Evolutionary conservation across 1,140 invertebrate species (phyloP), one percentile per base, ranked within the genome.

Genomic region (Andrena cerasifolii): DNA sequence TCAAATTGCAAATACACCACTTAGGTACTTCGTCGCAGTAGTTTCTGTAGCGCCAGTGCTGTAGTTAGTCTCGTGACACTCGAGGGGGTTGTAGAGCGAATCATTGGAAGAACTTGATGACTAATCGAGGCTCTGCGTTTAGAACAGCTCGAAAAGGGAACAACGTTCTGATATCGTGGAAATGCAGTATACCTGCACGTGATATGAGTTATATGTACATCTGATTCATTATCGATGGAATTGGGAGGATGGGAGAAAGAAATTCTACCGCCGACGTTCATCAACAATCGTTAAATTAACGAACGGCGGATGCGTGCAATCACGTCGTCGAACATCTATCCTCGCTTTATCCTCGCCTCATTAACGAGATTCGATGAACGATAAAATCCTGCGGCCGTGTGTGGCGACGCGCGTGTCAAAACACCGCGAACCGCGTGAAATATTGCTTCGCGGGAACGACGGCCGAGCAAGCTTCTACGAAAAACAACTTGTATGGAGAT

Each of bases 291-390:
- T 76, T 54, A 68, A 81, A 70, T 71, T 53, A 36, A 56, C 28
- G 14, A 54, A 5, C 51, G 18, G 58, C 12, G 51, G 2, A 2
- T 5, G 28, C 12, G 59, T 54, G 66, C 67, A 53, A 66, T 67
- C 63, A 33, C 53, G 36, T 70, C 26, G 16, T 70, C 45, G 12
- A 67, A 53, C 18, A 2, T 21, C n/a, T 31, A 70, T 28, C 54
- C 12, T 12, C n/a, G 31, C 40, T 77, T 77, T 54, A 47, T 65
- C 33, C 24, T 58, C 8, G 33, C 16, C 47, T 78, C 61, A 62
- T 83, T 83, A 78, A 78, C 53, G 26, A 43, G 14, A 71, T 66
- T 56, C 51, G 61, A 77, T 51, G 2, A 71, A 16, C 58, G 33
- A 62, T 77, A 72, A 81, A 83, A 78, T 56, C 49, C 45, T 45